Evolutionary conservation across 2,113 vertebrate species (phyloP), one percentile per base, ranked within the genome.

Genomic region (Jacana jacana): DNA sequence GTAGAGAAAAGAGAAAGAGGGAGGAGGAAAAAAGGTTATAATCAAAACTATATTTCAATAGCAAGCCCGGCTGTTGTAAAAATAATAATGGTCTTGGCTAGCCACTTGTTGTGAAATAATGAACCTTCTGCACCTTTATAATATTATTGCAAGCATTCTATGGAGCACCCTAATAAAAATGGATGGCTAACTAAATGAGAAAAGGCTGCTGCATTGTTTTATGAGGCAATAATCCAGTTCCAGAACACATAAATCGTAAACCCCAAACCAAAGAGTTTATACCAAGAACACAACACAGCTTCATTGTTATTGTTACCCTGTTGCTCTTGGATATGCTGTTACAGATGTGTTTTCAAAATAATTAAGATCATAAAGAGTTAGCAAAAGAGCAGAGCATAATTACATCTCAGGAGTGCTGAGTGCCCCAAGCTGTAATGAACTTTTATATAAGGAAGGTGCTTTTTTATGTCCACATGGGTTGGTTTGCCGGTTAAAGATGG

Each of bases 11-110:
- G 52, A 85, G 87, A 89, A 82, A 92, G n/a, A 94, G 24, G 13
- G 22, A 70, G 16, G 30, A 48, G 7, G 35, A 3, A 42, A 79
- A 93, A 93, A 28, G 54, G 57, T 92, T 95, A 92, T 69, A 92
- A 94, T 89, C 92, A 77, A 94, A 95, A 94, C 81, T 91, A 39
- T 92, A 92, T 70, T 95, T 97, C 93, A 91, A 91, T 20, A 87
- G 91, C 88, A 81, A 87, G 66, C 40, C 78, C 1, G 18, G 40
- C 86, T 89, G 66, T 85, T 93, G 72, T 93, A 96, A 96, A 96
- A 95, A 95, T 91, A 96, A 97, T 92, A 96, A 96, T 89, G 84
- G 88, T 94, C 78, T 94, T 92, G 86, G 92, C 96, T 91, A 70
- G 92, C 73, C 4, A 13, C 37, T 96, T 96, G 92, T 96, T 94